A percentile compares a stretch with the other conserved stretches of the same genome.
Conservation (phyloP, 2,888 invertebrate species). For the Elysia crispata region DNA sequence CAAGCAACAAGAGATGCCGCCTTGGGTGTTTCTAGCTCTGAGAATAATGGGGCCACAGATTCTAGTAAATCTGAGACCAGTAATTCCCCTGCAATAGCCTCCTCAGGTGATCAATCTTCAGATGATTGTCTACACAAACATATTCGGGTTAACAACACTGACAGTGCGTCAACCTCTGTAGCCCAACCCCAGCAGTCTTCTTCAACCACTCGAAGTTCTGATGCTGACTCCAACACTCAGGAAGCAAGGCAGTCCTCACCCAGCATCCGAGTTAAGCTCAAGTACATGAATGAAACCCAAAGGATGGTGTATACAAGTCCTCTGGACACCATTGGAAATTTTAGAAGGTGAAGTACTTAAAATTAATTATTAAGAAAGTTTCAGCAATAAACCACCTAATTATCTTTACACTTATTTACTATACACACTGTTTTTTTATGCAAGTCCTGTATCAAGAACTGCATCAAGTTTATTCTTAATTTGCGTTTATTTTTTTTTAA, state of each 20-base stretch:
- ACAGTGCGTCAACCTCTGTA: background rate
- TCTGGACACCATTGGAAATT: constrained; percentile 76
- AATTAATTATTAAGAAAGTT: too few species aligned
- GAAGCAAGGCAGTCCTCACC: background rate
- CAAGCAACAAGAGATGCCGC: background rate
- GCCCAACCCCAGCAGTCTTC: background rate
- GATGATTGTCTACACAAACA: background rate
- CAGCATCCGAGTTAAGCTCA: constrained; percentile 70
- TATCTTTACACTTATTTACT: too few species aligned
- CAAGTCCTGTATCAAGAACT: too few species aligned
- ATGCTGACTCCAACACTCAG: background rate
- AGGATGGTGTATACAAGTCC: constrained; percentile 72
- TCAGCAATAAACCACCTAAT: too few species aligned
- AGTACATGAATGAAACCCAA: constrained; percentile 78
- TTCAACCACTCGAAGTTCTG: background rate
- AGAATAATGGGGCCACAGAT: too few species aligned
- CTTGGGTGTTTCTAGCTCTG: too few species aligned
- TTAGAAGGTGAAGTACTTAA: constrained; percentile 76
- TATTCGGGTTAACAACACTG: background rate
- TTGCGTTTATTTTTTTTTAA: too few species aligned
- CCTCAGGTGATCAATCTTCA: background rate
- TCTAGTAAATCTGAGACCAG: background rate
- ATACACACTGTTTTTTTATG: too few species aligned
- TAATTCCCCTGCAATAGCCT: background rate
- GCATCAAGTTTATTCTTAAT: too few species aligned